These are phyloP conservation scores for Caenorhabditis elegans DNA, from an alignment of 1,140 invertebrate genomes.

Conservation along the genomic window DNA sequence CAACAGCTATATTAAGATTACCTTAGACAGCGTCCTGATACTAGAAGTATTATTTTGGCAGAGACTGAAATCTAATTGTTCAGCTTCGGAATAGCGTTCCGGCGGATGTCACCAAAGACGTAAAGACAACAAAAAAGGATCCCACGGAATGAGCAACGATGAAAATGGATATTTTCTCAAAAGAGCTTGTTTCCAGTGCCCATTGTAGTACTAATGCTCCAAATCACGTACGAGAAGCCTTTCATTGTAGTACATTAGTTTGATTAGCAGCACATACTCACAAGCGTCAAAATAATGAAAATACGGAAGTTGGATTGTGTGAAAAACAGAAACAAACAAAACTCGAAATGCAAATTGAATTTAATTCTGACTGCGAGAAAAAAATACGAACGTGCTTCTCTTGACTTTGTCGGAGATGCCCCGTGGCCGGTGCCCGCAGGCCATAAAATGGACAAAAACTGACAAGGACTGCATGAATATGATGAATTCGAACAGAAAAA, in stretches of 20 bases:
- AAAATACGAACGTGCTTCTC: neutral
- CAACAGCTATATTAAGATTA: no score
- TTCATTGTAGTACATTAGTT: neutral
- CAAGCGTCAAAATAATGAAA: neutral
- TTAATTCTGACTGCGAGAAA: no score
- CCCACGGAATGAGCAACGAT: constrained; percentile 23
- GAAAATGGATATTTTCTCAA: constrained; percentile 9
- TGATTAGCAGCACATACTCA: no score
- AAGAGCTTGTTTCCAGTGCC: neutral
- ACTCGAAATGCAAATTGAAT: neutral
- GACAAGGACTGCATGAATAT: neutral
- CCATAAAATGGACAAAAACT: constrained; percentile 9
- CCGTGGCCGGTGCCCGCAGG: neutral
- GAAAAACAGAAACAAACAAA: neutral
- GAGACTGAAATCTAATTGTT: no score
- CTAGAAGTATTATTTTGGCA: no score
- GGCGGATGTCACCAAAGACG: neutral
- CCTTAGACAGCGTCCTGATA: no score
- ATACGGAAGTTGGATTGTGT: no score
- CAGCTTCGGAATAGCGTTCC: no score
- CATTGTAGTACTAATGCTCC: neutral
- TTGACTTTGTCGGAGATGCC: constrained; percentile 1
- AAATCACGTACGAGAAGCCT: neutral
- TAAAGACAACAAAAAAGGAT: neutral
- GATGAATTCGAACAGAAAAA: neutral